Evolutionary conservation across 2,888 invertebrate species (phyloP), one percentile per base, ranked within the genome.

Genomic region (Nemotelus pantherinus): DNA sequence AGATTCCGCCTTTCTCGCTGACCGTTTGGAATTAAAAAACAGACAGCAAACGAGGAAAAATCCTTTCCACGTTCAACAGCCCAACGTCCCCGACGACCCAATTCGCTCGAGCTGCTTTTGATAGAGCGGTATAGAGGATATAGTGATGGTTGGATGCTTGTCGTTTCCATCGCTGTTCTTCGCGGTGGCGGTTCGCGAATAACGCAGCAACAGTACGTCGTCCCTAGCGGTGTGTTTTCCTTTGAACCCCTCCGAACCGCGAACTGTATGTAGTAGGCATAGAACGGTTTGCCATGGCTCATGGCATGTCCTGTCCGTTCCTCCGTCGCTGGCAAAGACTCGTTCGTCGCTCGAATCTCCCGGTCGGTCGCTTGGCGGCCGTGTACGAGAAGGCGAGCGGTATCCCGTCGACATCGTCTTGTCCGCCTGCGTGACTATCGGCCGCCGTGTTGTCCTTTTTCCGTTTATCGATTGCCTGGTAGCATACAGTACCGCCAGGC

Each of bases 401-500:
- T 76, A 64, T 76, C 50, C 76, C 76, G 76, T 76, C 74, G 60
- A 53, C 76, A 65, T 72, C 72, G 45, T 57, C 72, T 79, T 74
- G 77, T 75, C 79, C 79, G 79, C 79, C 79, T 79, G 79, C 79
- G 79, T 79, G 67, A 74, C 60, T 74, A 74, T 60, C 63, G 60
- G 41, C 60, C n/a, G 45, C 45, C 39, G 60, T 6, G 41, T 41
- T 60, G 48, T 47, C 48, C 74, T 50, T 60, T 74, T 74, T 70
- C 72, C 77, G 63, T 77, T 77, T 79, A 79, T 79, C 76, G 79
- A 79, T 79, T 79, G 70, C 55, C 50, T 39, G 50, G 39, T 58
- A 63, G 39, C 41, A 53, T 39, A 55, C 63, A 76, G 67, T 79
- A 79, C 79, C 79, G 79, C 79, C 76, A 72, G 60, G 77, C 77